Evolutionary conservation across 2,113 vertebrate genomes (phyloP).

Genomic region (Sander vitreus): DNA sequence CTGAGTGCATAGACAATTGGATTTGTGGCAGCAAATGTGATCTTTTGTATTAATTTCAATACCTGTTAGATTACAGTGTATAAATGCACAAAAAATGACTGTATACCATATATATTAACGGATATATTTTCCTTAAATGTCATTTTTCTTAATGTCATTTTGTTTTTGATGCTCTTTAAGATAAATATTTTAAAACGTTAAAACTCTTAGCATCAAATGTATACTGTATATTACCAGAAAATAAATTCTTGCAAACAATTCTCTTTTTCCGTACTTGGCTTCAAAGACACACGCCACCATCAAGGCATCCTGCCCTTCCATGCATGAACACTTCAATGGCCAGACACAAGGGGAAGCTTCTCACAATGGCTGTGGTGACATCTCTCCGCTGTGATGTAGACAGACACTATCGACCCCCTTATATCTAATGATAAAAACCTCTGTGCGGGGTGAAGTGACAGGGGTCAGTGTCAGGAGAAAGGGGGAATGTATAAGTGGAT

Average conservation of each 20-base stretch:
- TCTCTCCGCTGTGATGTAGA: slow-evolving; percentile 48
- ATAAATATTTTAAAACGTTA: neutral
- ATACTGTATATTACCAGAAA: neutral
- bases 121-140: too few species aligned
- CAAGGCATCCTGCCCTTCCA: neutral
- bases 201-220: neutral
- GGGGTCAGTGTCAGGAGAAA: slow-evolving; percentile 55
- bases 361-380: slow-evolving; percentile 45
- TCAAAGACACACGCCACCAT: slow-evolving; percentile 3
- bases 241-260: too few species aligned
- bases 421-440: slow-evolving; percentile 49
- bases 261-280: neutral
- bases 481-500: slow-evolving; percentile 60
- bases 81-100: too few species aligned
- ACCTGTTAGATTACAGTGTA: too few species aligned
- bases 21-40: too few species aligned
- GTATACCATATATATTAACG: too few species aligned
- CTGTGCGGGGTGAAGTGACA: slow-evolving; percentile 42
- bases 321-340: slow-evolving; percentile 6
- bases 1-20: too few species aligned
- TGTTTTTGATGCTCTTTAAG: neutral
- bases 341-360: slow-evolving; percentile 37
- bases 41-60: too few species aligned
- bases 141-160: neutral
- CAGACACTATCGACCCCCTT: slow-evolving; percentile 69